phyloP scores from a whole-genome alignment of 2,797 vertebrate genomes.

The Mareca strepera region DNA sequence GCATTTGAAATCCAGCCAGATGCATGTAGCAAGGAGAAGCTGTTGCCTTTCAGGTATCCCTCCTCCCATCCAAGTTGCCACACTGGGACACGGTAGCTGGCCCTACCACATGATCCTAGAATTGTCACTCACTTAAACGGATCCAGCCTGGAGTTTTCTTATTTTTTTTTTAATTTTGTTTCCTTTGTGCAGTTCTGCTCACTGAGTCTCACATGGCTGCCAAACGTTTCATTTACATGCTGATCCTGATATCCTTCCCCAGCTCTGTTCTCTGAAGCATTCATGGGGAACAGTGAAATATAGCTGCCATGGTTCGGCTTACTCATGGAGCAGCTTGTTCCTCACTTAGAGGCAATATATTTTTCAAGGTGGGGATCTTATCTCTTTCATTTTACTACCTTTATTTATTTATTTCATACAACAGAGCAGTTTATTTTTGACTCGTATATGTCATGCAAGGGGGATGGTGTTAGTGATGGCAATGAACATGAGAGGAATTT shows the following conservation, averaged over 20 bases:
- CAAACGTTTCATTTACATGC: not conserved
- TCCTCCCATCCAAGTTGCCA: not conserved
- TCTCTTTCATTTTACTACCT: not conserved
- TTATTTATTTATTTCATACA: not conserved
- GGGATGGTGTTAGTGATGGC: not conserved
- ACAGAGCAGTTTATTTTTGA: not conserved
- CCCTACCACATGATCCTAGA: not conserved
- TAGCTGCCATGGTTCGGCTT: not conserved
- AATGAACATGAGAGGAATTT: not conserved
- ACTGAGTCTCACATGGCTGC: not conserved
- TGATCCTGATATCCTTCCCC: not conserved
- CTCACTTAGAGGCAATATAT: not conserved
- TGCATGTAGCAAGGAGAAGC: not conserved
- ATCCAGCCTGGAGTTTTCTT: not conserved
- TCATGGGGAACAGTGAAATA: not conserved
- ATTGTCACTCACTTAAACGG: not conserved
- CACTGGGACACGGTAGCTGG: not conserved
- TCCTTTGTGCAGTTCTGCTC: not conserved
- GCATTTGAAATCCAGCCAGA: not conserved
- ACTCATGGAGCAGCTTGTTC: not conserved
- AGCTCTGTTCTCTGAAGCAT: not conserved
- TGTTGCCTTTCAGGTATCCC: not conserved
- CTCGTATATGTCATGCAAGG: not conserved
- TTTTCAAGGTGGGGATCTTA: not conserved
- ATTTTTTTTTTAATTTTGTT: not conserved